A percentile compares a stretch with the other conserved stretches of the same genome.
Conservation (phyloP, 2,113 vertebrate genomes). For the Arothron firmamentum region DNA sequence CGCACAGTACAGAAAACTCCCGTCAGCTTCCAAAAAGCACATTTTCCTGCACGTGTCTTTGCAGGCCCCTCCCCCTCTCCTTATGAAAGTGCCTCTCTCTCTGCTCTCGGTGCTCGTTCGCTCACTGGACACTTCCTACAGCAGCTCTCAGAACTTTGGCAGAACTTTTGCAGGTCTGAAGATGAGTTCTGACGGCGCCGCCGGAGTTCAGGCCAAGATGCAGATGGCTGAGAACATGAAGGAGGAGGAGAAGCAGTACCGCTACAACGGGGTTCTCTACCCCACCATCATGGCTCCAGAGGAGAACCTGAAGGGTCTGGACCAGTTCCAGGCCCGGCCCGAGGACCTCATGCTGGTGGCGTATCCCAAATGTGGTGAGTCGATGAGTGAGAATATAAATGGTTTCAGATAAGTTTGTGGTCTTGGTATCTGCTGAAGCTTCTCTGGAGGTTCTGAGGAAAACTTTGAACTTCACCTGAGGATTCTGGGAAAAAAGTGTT, state of each 20-base stretch:
- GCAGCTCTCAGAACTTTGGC: background rate
- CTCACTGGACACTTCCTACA: background rate
- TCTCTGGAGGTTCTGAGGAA: too few species aligned
- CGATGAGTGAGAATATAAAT: background rate
- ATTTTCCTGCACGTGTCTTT: background rate
- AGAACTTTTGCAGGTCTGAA: accelerated
- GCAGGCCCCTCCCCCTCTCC: conserved; percentile 18
- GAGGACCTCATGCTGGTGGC: conserved; percentile 76
- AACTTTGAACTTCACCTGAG: too few species aligned
- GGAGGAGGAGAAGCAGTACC: conserved; percentile 68
- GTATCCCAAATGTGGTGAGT: conserved; percentile 82
- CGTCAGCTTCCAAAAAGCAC: too few species aligned
- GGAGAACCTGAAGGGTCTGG: conserved; percentile 67
- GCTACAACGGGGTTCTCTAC: conserved; percentile 72
- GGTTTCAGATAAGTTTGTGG: too few species aligned
- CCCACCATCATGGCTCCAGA: conserved; percentile 56
- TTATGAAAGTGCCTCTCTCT: background rate
- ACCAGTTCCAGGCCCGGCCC: conserved; percentile 61
- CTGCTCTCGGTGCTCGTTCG: background rate
- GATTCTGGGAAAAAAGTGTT: too few species aligned
- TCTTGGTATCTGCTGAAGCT: too few species aligned
- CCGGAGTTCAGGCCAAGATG: conserved; percentile 4
- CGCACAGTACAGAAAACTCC: too few species aligned
- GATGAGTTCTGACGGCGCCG: too few species aligned
- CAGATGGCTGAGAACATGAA: conserved; percentile 19